Evolutionary conservation across 2,113 vertebrate species (phyloP).

Genomic region (Podiceps cristatus): DNA sequence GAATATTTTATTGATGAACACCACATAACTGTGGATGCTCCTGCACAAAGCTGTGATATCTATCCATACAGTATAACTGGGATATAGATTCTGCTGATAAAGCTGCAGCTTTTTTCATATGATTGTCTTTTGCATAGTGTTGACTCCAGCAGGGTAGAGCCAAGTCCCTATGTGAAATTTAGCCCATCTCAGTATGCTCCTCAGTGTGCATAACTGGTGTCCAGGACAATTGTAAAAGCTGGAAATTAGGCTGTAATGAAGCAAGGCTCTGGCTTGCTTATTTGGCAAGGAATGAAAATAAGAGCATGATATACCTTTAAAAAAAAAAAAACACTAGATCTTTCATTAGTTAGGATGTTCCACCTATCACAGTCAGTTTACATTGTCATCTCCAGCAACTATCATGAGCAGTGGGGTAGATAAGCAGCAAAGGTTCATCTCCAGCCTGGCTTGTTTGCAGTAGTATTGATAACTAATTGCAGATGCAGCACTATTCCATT

Average conservation of each 20-base stretch:
- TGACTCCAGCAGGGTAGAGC: background rate
- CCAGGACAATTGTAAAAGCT: background rate
- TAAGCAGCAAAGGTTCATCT: background rate
- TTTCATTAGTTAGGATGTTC: background rate
- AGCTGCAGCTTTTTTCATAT: background rate
- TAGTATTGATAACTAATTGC: background rate
- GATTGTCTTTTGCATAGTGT: rapidly evolving
- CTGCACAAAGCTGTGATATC: background rate
- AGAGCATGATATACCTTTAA: background rate
- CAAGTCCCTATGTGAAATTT: background rate
- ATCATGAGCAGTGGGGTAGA: background rate
- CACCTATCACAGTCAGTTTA: background rate
- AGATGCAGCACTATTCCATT: background rate
- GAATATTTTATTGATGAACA: background rate
- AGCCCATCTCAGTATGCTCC: background rate
- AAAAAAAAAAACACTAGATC: background rate
- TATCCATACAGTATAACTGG: background rate
- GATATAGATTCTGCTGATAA: background rate
- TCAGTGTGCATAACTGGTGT: rapidly evolving
- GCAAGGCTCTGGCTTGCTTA: background rate
- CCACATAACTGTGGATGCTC: background rate
- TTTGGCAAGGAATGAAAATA: background rate
- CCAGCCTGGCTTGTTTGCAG: background rate
- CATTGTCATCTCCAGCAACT: background rate
- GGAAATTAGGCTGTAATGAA: background rate